Percentiles rank a stretch among this genome's conserved stretches.
Conservation (phyloP, 2,888 invertebrate genomes). For the Trachelus tabidus region DNA sequence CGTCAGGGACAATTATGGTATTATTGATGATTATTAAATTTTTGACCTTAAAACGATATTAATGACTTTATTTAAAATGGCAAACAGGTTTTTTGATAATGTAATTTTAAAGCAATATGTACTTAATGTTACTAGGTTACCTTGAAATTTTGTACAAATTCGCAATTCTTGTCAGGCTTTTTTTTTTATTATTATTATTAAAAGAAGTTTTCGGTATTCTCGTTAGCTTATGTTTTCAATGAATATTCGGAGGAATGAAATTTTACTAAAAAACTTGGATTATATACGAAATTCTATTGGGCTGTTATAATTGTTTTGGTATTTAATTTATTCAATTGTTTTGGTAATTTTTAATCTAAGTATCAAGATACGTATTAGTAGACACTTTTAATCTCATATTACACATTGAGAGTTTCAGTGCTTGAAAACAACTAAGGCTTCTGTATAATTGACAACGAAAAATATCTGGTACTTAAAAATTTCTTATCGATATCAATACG, state of each 20-base stretch:
- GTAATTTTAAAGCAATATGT: not conserved
- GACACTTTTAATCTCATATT: not conserved
- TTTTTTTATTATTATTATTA: too few species aligned
- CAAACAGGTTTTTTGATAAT: not conserved
- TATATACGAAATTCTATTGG: not conserved
- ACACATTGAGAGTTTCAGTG: not conserved
- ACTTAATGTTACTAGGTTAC: not conserved
- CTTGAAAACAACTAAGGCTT: too few species aligned
- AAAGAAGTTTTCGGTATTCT: too few species aligned
- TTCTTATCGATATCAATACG: too few species aligned
- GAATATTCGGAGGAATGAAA: too few species aligned
- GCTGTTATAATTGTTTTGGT: not conserved
- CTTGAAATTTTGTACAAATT: not conserved
- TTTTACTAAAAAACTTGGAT: too few species aligned
- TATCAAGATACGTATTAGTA: not conserved
- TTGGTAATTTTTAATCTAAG: not conserved
- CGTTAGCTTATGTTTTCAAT: too few species aligned
- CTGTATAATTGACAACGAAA: too few species aligned
- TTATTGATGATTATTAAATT: too few species aligned
- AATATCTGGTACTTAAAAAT: too few species aligned
- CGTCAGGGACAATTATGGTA: not conserved
- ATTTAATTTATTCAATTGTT: not conserved
- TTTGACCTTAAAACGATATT: too few species aligned
- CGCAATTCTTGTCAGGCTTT: not conserved
- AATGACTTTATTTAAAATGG: not conserved